A percentile compares a stretch with the other conserved stretches of the same genome.
phyloP scores from a whole-genome alignment of 2,797 vertebrate species.

The Leptodactylus fallax region DNA sequence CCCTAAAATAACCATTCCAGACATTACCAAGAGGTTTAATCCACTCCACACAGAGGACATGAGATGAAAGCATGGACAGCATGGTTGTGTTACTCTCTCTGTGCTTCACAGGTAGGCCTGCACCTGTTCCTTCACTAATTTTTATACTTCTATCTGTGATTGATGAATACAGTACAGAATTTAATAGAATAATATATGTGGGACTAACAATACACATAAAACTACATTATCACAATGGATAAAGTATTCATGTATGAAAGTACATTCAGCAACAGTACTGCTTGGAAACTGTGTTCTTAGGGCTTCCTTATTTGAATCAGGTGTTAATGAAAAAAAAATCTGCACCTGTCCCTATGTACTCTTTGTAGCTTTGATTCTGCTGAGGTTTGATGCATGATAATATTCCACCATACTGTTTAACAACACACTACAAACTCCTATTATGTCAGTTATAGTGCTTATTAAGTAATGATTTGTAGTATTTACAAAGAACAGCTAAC shows the following conservation, averaged over 20 bases:
- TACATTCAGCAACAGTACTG: no score
- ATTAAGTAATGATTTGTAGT: background rate
- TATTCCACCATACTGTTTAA: background rate
- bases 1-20: slow-evolving; percentile 65
- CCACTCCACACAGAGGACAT: slow-evolving; percentile 38
- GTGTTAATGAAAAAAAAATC: background rate
- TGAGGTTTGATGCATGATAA: background rate
- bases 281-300: background rate
- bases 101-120: slow-evolving; percentile 55
- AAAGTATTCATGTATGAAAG: background rate
- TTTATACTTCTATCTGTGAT: background rate
- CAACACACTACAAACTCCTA: background rate
- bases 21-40: slow-evolving; percentile 53
- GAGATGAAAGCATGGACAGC: slow-evolving; percentile 52
- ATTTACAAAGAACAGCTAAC: background rate
- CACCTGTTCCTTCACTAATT: background rate
- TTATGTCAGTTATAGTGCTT: background rate
- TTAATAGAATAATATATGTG: background rate
- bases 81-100: slow-evolving; percentile 48
- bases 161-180: background rate
- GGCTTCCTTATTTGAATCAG: background rate
- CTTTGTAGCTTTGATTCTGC: background rate
- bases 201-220: background rate
- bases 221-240: background rate
- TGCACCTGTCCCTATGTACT: background rate